Percentiles rank a stretch among this genome's conserved stretches.
Evolutionary conservation across 2,797 vertebrate genomes (phyloP).

Genomic region (Tadarida brasiliensis): DNA sequence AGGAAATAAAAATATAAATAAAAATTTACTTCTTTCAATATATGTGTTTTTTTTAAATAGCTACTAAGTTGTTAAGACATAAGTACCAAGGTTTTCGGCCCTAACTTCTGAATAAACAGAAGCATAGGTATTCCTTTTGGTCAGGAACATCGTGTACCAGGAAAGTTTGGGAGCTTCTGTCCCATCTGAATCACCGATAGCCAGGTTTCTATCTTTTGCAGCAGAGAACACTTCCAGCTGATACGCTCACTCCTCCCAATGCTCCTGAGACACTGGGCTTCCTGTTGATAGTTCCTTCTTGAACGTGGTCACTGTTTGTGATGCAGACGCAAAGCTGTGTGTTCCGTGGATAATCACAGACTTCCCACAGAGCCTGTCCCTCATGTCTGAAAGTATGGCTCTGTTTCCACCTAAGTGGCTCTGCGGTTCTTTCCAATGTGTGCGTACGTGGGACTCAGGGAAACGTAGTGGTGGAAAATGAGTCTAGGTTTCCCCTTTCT

Average conservation of each 20-base stretch:
- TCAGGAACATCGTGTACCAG: neutral
- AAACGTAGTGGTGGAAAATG: neutral
- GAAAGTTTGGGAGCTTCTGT: neutral
- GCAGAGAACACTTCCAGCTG: neutral
- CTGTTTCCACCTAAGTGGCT: neutral
- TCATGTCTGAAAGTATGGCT: neutral
- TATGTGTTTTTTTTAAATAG: neutral
- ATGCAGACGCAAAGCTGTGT: neutral
- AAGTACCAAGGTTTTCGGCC: neutral
- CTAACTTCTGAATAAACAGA: neutral
- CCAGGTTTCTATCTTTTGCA: neutral
- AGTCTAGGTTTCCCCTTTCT: neutral
- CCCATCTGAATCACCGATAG: neutral
- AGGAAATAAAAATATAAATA: constrained; percentile 16
- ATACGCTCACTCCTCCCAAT: neutral
- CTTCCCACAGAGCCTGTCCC: neutral
- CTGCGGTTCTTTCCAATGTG: neutral
- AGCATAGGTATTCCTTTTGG: neutral
- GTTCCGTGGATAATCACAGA: neutral
- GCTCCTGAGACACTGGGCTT: neutral
- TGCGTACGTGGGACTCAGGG: neutral
- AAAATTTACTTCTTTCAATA: neutral
- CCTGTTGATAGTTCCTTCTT: neutral
- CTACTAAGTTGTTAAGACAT: neutral
- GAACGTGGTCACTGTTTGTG: neutral